Conservation (phyloP, 2,888 invertebrate genomes). For the Ephialtes manifestator region DNA sequence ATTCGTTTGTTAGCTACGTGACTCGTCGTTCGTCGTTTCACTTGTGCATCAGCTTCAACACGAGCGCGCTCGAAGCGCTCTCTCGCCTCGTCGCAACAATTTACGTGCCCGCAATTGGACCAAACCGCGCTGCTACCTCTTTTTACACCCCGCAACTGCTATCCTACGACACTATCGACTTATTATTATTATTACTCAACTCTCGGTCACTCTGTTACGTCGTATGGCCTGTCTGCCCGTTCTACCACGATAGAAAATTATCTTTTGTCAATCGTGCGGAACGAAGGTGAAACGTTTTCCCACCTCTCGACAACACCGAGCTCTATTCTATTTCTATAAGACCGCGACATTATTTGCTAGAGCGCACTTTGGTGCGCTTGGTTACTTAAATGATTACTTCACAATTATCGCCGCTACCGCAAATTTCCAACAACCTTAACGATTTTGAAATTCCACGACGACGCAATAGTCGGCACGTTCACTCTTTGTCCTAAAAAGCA, state of each 20-base stretch:
- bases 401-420: not conserved
- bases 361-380: not conserved
- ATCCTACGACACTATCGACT: constrained; percentile 35
- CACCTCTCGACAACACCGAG: not conserved
- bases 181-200: constrained; percentile 38
- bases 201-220: constrained; percentile 30
- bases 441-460: not conserved
- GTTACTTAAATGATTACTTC: constrained; percentile 29
- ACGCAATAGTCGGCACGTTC: not conserved
- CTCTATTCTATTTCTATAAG: constrained; percentile 28
- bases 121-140: constrained; percentile 5
- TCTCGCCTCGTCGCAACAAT: constrained; percentile 29
- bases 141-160: not conserved
- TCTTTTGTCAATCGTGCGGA: constrained; percentile 62
- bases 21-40: constrained; percentile 16
- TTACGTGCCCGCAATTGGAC: constrained; percentile 41
- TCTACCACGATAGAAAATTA: constrained; percentile 52
- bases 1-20: constrained; percentile 14
- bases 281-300: constrained; percentile 59
- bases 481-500: not conserved
- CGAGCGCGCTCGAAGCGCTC: not conserved
- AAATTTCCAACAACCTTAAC: not conserved
- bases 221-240: constrained; percentile 22
- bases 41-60: not conserved
- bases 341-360: not conserved